Base-by-base conservation (phyloP, 2,888 invertebrate species). In the Agrotis segetum region DNA sequence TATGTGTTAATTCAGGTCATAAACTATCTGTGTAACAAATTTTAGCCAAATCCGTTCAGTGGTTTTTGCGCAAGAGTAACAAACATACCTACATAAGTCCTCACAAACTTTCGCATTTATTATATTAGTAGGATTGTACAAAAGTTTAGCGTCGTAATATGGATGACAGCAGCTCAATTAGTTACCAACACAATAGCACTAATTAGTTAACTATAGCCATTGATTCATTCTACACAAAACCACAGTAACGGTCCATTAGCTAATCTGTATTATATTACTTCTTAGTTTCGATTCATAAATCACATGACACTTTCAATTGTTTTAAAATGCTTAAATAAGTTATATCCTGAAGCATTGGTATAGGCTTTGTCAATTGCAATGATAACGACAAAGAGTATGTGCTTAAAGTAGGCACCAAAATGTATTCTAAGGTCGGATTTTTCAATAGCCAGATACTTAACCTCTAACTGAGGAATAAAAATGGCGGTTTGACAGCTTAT, bases 91-190 rank as follows among this genome's bases (percentile, higher is more conserved):
- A n/a, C n/a, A n/a, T n/a, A n/a, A n/a, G n/a, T n/a, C n/a, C n/a
- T n/a, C n/a, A n/a, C n/a, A n/a, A n/a, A n/a, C n/a, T n/a, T n/a
- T n/a, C n/a, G n/a, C n/a, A n/a, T n/a, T n/a, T n/a, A n/a, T n/a
- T n/a, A n/a, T n/a, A n/a, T n/a, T n/a, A n/a, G n/a, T n/a, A n/a
- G n/a, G n/a, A n/a, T 50, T 58, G 49, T 61, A 73, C 60, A 78
- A 78, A 44, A 19, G 78, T 21, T 61, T 21, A 52, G n/a, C 47
- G 21, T 70, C 49, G 40, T 53, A 69, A 81, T n/a, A 78, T 61
- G 61, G 59, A 63, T 61, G 29, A 68, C 56, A 56, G 50, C 55
- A 56, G 55, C 64, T 74, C 63, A 81, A 74, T 79, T 73, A 66
- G 68, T 73, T 29, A 59, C 19, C 34, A 14, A 14, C 52, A 72